Conservation (phyloP, 2,888 invertebrate genomes). For the Andrena minutula region DNA sequence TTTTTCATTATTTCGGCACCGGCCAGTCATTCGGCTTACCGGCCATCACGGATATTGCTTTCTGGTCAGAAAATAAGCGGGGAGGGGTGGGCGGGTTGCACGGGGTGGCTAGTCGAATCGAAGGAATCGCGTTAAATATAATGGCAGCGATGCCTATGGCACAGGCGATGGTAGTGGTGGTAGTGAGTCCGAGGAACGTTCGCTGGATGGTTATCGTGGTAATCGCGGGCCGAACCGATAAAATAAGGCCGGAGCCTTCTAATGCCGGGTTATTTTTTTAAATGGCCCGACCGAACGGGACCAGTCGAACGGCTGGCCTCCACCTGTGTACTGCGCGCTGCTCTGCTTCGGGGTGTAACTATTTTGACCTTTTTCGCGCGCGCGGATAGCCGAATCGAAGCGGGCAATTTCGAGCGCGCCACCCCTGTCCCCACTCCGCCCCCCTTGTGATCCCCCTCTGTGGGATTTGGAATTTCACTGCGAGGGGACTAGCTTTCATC, state of each 20-base stretch:
- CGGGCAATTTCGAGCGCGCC: constrained; percentile 43
- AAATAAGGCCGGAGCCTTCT: constrained; percentile 73
- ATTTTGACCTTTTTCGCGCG: constrained; percentile 58
- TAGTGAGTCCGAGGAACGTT: constrained; percentile 70
- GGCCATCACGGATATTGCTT: constrained; percentile 13
- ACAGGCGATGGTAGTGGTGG: constrained; percentile 53
- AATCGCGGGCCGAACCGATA: constrained; percentile 76
- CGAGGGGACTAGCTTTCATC: no score
- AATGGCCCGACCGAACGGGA: constrained; percentile 54
- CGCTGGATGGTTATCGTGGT: constrained; percentile 80
- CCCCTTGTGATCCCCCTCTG: neutral
- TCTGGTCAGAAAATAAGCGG: constrained; percentile 54
- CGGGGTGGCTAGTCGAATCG: constrained; percentile 58
- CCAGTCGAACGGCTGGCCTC: constrained; percentile 13
- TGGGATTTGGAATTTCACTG: no score
- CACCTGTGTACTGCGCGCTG: constrained; percentile 17
- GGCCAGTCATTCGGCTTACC: constrained; percentile 1
- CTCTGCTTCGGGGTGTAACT: constrained; percentile 40
- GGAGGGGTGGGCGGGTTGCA: neutral
- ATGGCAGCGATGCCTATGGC: constrained; percentile 57
- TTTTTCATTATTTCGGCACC: constrained; percentile 6
- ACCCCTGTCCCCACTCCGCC: constrained; percentile 3
- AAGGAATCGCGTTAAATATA: constrained; percentile 74
- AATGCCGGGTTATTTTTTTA: constrained; percentile 68
- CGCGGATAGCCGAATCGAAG: constrained; percentile 40